Evolutionary conservation across 1,140 invertebrate species (phyloP).

Genomic region (Chymomyza costata): DNA sequence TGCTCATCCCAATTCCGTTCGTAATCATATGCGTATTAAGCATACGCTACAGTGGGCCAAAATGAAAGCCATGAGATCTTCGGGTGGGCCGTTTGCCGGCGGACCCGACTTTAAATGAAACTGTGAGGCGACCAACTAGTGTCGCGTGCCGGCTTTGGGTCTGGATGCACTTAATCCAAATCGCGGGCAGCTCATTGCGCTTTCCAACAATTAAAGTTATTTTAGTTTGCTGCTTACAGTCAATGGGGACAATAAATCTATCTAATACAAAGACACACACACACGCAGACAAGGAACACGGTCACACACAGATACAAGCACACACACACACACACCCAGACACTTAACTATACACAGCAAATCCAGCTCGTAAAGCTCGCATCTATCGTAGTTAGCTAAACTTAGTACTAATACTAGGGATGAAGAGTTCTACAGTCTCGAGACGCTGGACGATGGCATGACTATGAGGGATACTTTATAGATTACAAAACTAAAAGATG

Average conservation of each 20-base stretch:
- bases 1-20: conserved; percentile 87
- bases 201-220: conserved; percentile 43
- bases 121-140: conserved; percentile 60
- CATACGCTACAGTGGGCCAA: conserved; percentile 86
- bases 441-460: no score
- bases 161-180: conserved; percentile 34
- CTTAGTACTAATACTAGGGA: no score
- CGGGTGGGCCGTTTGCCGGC: conserved; percentile 76
- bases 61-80: conserved; percentile 88
- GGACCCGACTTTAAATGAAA: conserved; percentile 74
- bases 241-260: conserved; percentile 66
- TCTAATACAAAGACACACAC: conserved; percentile 21
- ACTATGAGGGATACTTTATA: no score
- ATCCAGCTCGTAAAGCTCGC: conserved; percentile 57
- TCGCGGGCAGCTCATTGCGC: conserved; percentile 1
- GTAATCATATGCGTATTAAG: conserved; percentile 89
- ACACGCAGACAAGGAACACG: no score
- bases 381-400: conserved; percentile 64
- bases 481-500: no score
- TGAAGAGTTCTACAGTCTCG: no score
- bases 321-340: no score
- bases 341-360: no score
- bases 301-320: no score
- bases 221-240: conserved; percentile 59
- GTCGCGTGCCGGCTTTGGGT: background rate